Evolutionary conservation across 2,888 invertebrate species (phyloP), one percentile per base, ranked within the genome.

Genomic region (Ptychoptera albimana): DNA sequence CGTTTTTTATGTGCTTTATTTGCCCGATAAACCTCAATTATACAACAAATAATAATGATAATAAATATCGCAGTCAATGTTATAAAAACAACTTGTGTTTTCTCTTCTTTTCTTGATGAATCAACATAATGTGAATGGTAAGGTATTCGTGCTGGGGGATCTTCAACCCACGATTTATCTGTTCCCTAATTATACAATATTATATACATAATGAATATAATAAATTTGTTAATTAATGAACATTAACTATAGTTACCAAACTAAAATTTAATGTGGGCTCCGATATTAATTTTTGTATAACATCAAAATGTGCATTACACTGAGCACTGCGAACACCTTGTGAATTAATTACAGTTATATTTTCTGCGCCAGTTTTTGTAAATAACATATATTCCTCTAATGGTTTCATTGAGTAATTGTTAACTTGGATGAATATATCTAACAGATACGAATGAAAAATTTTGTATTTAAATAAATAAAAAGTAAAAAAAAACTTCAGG

Each of bases 351-450:
- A 85, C 87, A 46, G 85, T 79, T 15, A 89, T 84, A 51, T 83
- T 83, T 59, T 87, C 84, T 15, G 83, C 78, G 44, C 82, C 84
- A 11, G 79, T 79, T 54, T 84, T 82, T 4, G 85, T 86, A 60
- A 86, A 88, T n/a, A 87, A 65, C 87, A 89, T 88, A 62, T 89
- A 89, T 57, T 89, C 89, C 62, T 89, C 88, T 40, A 91, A 63
- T 1, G 91, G 89, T 56, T 86, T 86, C 82, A 91, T 87, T 45
- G 71, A 69, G 51, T 80, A 73, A 47, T 79, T 79, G 59, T 88
- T 87, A 47, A 91, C 80, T 65, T 84, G 79, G 48, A 91, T 79
- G 51, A 85, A 79, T 39, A 91, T 83, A 62, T 91, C 89, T 89
- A 63, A 12, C 61, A 58, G 47, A 14, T 3, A 47, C 49, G 12